Conservation (phyloP, 1,140 invertebrate genomes). For the Antheraea pernyi region DNA sequence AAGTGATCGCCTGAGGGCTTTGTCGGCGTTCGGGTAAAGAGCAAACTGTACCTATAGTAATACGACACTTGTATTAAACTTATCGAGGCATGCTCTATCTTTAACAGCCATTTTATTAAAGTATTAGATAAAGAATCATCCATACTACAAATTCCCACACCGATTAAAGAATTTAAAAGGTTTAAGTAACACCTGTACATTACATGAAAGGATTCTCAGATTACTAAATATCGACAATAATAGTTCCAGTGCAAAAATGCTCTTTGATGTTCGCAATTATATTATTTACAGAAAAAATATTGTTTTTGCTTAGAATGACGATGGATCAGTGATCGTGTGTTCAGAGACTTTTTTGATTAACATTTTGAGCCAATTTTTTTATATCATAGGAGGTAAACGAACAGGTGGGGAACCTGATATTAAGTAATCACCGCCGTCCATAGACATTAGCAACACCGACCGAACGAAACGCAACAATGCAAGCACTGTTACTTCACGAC, state of each 20-base stretch:
- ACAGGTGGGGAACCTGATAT: too few species aligned
- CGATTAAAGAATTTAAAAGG: constrained; percentile 19
- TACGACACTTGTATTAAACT: constrained; percentile 56
- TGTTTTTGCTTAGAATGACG: background rate
- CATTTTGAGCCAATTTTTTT: too few species aligned
- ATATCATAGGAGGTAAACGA: too few species aligned
- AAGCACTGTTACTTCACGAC: too few species aligned
- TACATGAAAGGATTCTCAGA: background rate
- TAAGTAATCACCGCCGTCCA: too few species aligned
- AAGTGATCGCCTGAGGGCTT: constrained; percentile 67
- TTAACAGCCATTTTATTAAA: constrained; percentile 17
- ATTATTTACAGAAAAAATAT: background rate
- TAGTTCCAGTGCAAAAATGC: background rate
- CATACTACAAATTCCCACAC: constrained; percentile 38
- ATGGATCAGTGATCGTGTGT: too few species aligned
- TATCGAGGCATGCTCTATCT: constrained; percentile 6
- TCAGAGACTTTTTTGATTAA: too few species aligned
- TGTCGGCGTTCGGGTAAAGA: constrained; percentile 58
- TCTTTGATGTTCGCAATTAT: background rate
- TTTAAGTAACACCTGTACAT: constrained; percentile 17
- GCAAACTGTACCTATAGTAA: constrained; percentile 38
- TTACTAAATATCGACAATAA: background rate
- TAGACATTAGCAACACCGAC: too few species aligned
- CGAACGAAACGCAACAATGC: too few species aligned
- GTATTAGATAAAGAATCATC: constrained; percentile 44